Percentiles rank a stretch among this genome's conserved stretches.
Evolutionary conservation across 2,113 vertebrate genomes (phyloP).

Genomic region (Pelecanoides urinatrix): DNA sequence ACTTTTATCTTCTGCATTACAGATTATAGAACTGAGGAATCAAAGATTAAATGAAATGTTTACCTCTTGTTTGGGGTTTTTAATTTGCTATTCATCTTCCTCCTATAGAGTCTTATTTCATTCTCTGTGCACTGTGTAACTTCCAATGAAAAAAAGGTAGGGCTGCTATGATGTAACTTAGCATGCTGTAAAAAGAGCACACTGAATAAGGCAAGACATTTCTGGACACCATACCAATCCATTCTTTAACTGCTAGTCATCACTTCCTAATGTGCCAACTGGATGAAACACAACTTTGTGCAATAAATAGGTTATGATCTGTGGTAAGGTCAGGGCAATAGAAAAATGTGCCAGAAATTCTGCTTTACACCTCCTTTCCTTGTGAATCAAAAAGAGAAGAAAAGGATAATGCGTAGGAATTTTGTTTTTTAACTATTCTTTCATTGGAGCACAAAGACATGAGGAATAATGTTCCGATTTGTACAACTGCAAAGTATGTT

Average conservation of each 20-base stretch:
- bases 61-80: neutral
- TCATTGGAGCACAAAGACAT: neutral
- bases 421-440: neutral
- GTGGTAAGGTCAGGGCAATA: neutral
- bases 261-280: neutral
- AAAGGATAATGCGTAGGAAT: neutral
- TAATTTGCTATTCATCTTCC: neutral
- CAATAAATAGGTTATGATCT: neutral
- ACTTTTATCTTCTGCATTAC: neutral
- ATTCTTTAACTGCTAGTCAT: neutral
- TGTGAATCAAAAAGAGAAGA: neutral
- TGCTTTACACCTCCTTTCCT: neutral
- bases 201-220: neutral
- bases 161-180: neutral
- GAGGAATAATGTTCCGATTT: neutral
- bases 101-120: neutral
- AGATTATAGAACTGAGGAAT: neutral
- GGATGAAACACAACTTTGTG: neutral
- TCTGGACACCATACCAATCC: neutral
- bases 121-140: neutral
- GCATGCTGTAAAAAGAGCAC: neutral
- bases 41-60: neutral
- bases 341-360: neutral
- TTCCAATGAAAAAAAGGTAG: neutral
- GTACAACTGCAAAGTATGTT: neutral